Evolutionary conservation across 2,113 vertebrate genomes (phyloP), one percentile per base, ranked within the genome.

Genomic region (Muntiacus reevesi): DNA sequence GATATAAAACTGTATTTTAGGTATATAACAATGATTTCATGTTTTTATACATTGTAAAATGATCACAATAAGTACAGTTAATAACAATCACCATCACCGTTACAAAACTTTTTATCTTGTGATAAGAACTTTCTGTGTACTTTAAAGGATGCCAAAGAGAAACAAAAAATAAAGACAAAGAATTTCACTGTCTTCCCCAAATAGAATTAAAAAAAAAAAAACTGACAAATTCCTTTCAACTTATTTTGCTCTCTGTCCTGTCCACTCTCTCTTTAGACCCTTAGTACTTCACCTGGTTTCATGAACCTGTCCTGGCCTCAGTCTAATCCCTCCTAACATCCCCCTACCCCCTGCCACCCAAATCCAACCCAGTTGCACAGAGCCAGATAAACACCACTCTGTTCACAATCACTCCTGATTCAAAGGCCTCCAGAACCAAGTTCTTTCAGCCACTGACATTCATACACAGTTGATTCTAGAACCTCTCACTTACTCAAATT

Each of bases 341-440:
- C 21, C 16, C 55, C 67, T 0, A 12, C 5, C 21, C 67, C 21
- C 4, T 0, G 1, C n/a, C 2, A 0, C 64, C 25, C 50, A 50
- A 40, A 28, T 30, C 21, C n/a, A 87, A 6, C 28, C 7, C 74
- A 45, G 33, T n/a, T 13, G 21, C 57, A 6, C 30, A 5, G 15
- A 1, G 23, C 13, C 50, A 94, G 9, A 36, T 8, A 74, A 79
- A 54, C 17, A 40, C 10, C 19, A 4, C 43, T 55, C 52, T 33
- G 33, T 47, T 81, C 19, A 33, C 30, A 74, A 60, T 40, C 50
- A 47, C 43, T 28, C 23, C 19, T 47, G 27, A 52, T 27, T 55
- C 25, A 57, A 40, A 92, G 50, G 33, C 43, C 6, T 83, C 50
- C 52, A 55, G 62, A 78, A 89, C 6, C 52, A 67, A 89, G 33